These are phyloP conservation scores for Diphyllodes magnificus DNA, from an alignment of 2,113 vertebrate genomes.

Conservation along the genomic window DNA sequence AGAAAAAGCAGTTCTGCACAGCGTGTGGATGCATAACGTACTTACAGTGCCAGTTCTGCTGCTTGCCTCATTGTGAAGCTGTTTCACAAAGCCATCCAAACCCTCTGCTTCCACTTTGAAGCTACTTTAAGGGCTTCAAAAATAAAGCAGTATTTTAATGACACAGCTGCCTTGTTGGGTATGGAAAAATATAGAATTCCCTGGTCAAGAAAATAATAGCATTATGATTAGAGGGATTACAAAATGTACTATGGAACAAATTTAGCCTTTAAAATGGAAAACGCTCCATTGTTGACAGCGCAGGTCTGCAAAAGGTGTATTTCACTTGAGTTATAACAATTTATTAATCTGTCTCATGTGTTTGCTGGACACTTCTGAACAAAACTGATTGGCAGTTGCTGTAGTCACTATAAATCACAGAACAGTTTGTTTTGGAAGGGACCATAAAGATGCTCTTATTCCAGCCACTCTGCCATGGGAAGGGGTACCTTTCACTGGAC, in stretches of 20 bases:
- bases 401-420: neutral
- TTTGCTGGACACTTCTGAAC: neutral
- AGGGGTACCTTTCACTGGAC: neutral
- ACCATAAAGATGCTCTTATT: neutral
- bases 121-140: neutral
- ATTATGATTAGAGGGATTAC: neutral
- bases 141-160: slow-evolving; percentile 27
- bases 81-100: slow-evolving; percentile 10
- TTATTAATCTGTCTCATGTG: neutral
- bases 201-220: neutral
- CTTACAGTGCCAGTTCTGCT: neutral
- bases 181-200: neutral
- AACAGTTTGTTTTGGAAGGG: neutral
- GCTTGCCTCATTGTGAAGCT: neutral
- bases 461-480: neutral
- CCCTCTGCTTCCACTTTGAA: slow-evolving; percentile 10
- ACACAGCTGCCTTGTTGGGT: neutral
- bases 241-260: neutral
- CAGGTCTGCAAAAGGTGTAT: neutral
- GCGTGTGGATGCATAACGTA: neutral
- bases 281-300: neutral
- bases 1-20: neutral
- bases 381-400: neutral
- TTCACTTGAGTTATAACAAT: neutral
- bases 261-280: slow-evolving; percentile 8